Evolutionary conservation across 2,113 vertebrate species (phyloP).

Genomic region (Porphyrio hochstetteri): DNA sequence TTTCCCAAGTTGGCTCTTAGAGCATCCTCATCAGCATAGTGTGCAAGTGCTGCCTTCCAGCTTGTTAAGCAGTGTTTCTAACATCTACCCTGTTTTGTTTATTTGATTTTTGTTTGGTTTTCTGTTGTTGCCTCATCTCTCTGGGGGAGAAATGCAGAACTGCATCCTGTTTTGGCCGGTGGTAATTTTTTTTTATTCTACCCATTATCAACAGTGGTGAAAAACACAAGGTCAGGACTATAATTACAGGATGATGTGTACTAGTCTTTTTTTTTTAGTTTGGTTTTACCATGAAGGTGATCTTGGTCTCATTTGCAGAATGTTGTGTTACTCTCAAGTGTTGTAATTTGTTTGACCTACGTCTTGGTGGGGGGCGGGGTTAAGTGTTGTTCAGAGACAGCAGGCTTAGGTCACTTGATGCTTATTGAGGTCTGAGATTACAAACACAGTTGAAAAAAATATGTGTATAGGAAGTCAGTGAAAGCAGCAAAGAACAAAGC

Average conservation of each 20-base stretch:
- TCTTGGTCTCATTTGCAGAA: background rate
- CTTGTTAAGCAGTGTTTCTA: background rate
- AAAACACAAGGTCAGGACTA: background rate
- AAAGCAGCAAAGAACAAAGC: background rate
- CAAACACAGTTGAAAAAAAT: background rate
- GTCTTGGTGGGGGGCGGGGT: background rate
- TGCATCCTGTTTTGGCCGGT: background rate
- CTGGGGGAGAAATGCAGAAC: background rate
- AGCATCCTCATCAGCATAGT: background rate
- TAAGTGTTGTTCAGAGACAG: background rate
- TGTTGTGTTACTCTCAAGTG: background rate
- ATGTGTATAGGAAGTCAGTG: background rate
- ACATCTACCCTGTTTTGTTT: background rate
- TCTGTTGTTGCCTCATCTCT: background rate
- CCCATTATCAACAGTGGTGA: background rate
- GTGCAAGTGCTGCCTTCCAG: background rate
- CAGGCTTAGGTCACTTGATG: background rate
- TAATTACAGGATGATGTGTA: background rate
- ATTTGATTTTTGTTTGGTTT: background rate
- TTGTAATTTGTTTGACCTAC: background rate
- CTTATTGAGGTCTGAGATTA: background rate
- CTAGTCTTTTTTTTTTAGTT: background rate
- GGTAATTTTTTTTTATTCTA: background rate
- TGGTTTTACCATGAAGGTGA: background rate
- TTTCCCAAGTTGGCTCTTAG: background rate